Percentiles rank a stretch among this genome's conserved stretches.
These are phyloP conservation scores for Acromyrmex charruanus DNA, from an alignment of 1,140 invertebrate genomes.

Conservation along the genomic window DNA sequence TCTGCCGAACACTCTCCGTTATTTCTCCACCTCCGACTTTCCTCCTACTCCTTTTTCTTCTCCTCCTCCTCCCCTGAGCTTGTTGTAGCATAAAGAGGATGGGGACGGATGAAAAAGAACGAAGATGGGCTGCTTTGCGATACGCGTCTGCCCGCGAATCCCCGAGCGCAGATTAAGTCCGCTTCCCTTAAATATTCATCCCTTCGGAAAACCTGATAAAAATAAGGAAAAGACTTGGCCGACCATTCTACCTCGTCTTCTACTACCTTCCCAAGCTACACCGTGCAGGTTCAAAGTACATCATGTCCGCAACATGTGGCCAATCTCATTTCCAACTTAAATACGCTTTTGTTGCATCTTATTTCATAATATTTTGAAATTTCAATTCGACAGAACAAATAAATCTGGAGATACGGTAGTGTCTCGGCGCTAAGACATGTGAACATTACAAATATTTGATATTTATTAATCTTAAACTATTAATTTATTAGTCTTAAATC, in stretches of 20 bases:
- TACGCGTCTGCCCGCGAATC: constrained; percentile 81
- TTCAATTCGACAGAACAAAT: neutral
- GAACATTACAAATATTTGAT: neutral
- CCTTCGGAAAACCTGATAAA: constrained; percentile 84
- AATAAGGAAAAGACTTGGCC: constrained; percentile 78
- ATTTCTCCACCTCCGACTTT: constrained; percentile 72
- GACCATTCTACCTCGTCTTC: constrained; percentile 40
- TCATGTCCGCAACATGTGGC: constrained; percentile 70
- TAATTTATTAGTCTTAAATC: neutral
- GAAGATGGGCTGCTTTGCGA: constrained; percentile 80
- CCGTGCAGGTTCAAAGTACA: constrained; percentile 50
- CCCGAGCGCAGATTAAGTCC: constrained; percentile 84
- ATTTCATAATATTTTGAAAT: neutral
- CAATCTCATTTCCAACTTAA: constrained; percentile 36
- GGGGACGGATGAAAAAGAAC: constrained; percentile 51
- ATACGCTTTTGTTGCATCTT: neutral
- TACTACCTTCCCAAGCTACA: constrained; percentile 64
- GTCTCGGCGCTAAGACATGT: too few relatives aligned
- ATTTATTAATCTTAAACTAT: neutral
- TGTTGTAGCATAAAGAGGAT: constrained; percentile 66
- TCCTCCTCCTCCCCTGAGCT: constrained; percentile 23
- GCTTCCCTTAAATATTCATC: constrained; percentile 84
- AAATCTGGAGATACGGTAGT: too few relatives aligned
- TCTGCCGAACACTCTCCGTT: constrained; percentile 68
- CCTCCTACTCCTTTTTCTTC: constrained; percentile 33